These are phyloP conservation scores for Myathropa florea DNA, from an alignment of 2,888 invertebrate species.

Conservation along the genomic window DNA sequence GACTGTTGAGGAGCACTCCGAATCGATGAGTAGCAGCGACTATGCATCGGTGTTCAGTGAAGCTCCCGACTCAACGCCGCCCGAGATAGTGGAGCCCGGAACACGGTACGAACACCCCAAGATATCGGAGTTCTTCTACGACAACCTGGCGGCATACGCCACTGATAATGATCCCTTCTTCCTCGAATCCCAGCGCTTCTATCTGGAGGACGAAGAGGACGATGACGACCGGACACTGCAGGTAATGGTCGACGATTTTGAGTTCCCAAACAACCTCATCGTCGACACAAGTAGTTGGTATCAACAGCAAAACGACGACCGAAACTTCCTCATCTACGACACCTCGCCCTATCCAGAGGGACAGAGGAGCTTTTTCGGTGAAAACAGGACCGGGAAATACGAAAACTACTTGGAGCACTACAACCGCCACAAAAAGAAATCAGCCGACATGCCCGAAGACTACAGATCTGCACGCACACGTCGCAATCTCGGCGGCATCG, in stretches of 20 bases:
- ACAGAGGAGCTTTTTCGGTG: neutral
- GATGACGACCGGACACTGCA: slow-evolving; percentile 74
- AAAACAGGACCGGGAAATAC: slow-evolving; percentile 71
- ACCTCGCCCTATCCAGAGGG: slow-evolving; percentile 8
- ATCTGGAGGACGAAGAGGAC: slow-evolving; percentile 65
- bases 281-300: slow-evolving; percentile 56
- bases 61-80: slow-evolving; percentile 34
- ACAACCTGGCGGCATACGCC: slow-evolving; percentile 74
- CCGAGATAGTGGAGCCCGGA: slow-evolving; percentile 7
- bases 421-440: slow-evolving; percentile 73
- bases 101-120: slow-evolving; percentile 78
- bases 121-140: slow-evolving; percentile 77
- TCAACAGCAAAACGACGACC: slow-evolving; percentile 57
- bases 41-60: slow-evolving; percentile 80
- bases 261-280: slow-evolving; percentile 74
- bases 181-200: slow-evolving; percentile 63
- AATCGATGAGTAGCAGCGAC: slow-evolving; percentile 80
- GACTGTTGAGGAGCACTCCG: slow-evolving; percentile 74
- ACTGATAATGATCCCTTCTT: slow-evolving; percentile 57
- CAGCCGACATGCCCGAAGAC: slow-evolving; percentile 41
- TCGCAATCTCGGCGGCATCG: slow-evolving; percentile 56
- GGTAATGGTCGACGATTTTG: slow-evolving; percentile 73
- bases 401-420: slow-evolving; percentile 79
- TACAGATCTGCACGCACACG: slow-evolving; percentile 54
- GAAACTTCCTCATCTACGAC: slow-evolving; percentile 43